Percentiles rank a stretch among this genome's conserved stretches.
Conservation (phyloP, 30 jellyfish, hydroid and myxozoan species). For the Turritopsis dohrnii region DNA sequence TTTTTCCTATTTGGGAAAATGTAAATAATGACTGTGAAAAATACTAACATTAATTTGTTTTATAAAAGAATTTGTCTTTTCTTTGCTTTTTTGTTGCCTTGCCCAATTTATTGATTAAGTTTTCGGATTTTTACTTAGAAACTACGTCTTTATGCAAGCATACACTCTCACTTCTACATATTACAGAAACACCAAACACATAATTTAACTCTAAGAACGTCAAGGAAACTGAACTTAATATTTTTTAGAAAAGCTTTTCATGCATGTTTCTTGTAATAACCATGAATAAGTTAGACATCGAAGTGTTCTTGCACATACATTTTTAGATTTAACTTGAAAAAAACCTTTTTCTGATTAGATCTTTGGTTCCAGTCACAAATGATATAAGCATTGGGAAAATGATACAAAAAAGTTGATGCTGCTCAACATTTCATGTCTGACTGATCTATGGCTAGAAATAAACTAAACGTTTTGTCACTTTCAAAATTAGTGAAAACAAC, state of each 20-base stretch:
- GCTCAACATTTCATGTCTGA: slow-evolving; percentile 15
- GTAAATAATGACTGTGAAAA: too few species aligned
- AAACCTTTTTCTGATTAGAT: not conserved
- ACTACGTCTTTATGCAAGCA: not conserved
- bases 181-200: not conserved
- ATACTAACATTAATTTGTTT: not conserved
- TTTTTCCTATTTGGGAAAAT: not conserved
- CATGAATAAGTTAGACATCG: slow-evolving; percentile 17
- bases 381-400: not conserved
- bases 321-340: not conserved
- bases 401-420: not conserved
- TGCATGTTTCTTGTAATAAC: slow-evolving; percentile 5
- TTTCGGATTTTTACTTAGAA: not conserved
- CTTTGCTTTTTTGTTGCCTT: not conserved
- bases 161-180: not conserved
- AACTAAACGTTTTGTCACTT: slow-evolving; percentile 5
- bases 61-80: not conserved
- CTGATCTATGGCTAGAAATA: slow-evolving; percentile 10
- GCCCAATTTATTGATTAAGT: not conserved
- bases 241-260: not conserved
- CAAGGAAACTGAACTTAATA: not conserved
- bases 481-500: not conserved
- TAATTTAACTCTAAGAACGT: too few species aligned
- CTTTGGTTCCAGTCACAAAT: not conserved
- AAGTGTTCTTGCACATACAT: slow-evolving; percentile 20